Conservation (phyloP, 2,797 vertebrate genomes). For the Parotocinclus haroldoi region DNA sequence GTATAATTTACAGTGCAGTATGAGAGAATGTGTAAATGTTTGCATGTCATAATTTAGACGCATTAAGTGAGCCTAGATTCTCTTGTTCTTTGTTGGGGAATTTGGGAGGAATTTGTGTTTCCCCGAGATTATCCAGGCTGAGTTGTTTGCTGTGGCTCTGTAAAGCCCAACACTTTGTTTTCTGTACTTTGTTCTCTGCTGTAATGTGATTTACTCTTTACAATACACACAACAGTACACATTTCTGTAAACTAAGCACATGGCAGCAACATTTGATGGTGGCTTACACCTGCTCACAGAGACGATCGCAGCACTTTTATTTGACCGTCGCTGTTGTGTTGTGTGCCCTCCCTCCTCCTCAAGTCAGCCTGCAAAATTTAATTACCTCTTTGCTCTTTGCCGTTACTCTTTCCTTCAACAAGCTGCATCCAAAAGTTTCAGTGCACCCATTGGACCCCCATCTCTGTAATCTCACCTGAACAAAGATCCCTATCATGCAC, state of each 20-base stretch:
- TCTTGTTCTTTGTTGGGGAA: too few relatives aligned
- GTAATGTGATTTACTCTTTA: slow-evolving; percentile 1
- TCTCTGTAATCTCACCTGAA: slow-evolving; percentile 79
- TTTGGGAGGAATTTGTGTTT: neutral
- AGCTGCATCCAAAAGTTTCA: slow-evolving; percentile 75
- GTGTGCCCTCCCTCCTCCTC: slow-evolving; percentile 45
- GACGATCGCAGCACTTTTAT: slow-evolving; percentile 28
- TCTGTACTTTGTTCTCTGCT: slow-evolving; percentile 13
- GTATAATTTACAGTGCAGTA: slow-evolving; percentile 40
- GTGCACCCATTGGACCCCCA: slow-evolving; percentile 78
- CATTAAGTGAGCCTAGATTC: slow-evolving; percentile 32
- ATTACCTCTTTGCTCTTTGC: slow-evolving; percentile 74
- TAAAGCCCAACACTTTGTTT: neutral
- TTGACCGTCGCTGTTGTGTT: slow-evolving; percentile 30
- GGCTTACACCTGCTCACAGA: slow-evolving; percentile 15
- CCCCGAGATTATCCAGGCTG: neutral
- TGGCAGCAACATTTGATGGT: slow-evolving; percentile 6
- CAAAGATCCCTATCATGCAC: slow-evolving; percentile 73
- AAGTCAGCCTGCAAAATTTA: slow-evolving; percentile 79
- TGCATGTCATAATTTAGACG: slow-evolving; percentile 31
- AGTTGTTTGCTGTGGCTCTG: slow-evolving; percentile 12
- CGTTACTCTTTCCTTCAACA: slow-evolving; percentile 60
- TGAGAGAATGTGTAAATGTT: slow-evolving; percentile 53
- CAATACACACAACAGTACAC: neutral
- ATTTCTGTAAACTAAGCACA: slow-evolving; percentile 7